Conservation (phyloP, 2,888 invertebrate genomes). For the Matsumyia berberina region DNA sequence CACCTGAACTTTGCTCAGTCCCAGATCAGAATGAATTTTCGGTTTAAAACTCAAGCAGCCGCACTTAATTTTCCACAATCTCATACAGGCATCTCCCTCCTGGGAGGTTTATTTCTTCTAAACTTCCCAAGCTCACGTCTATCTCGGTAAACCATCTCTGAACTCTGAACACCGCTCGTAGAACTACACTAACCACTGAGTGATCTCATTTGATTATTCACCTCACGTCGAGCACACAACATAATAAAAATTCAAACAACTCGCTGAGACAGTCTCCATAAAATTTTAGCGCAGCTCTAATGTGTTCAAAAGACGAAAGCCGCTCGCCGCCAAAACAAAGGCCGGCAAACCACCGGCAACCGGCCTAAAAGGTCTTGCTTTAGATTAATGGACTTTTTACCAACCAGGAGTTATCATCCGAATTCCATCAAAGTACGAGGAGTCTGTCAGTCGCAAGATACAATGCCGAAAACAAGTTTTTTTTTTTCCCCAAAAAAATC, state of each 20-base stretch:
- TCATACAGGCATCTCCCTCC: slow-evolving; percentile 23
- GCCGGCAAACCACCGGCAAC: slow-evolving; percentile 16
- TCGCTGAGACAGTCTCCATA: neutral
- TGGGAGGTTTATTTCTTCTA: slow-evolving; percentile 34
- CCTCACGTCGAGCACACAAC: slow-evolving; percentile 47
- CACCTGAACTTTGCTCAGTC: neutral
- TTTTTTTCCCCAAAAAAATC: slow-evolving; percentile 1
- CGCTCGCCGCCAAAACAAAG: slow-evolving; percentile 12
- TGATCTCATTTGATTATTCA: slow-evolving; percentile 53
- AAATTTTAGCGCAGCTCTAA: slow-evolving; percentile 46
- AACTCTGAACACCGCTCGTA: neutral
- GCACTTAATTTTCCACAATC: slow-evolving; percentile 11
- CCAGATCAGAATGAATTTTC: slow-evolving; percentile 5
- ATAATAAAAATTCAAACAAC: slow-evolving; percentile 38
- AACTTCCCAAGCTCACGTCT: slow-evolving; percentile 16
- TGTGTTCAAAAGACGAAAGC: slow-evolving; percentile 1
- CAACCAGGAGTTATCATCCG: slow-evolving; percentile 44
- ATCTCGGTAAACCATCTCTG: slow-evolving; percentile 32
- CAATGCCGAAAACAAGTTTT: slow-evolving; percentile 35
- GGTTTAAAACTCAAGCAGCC: neutral
- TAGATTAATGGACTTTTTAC: slow-evolving; percentile 50
- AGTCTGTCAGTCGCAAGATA: neutral
- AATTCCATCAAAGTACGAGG: slow-evolving; percentile 39
- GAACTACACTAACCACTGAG: slow-evolving; percentile 42
- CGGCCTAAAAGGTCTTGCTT: slow-evolving; percentile 32